phyloP scores from a whole-genome alignment of 1,140 invertebrate species.

The Meloidogyne chitwoodi region DNA sequence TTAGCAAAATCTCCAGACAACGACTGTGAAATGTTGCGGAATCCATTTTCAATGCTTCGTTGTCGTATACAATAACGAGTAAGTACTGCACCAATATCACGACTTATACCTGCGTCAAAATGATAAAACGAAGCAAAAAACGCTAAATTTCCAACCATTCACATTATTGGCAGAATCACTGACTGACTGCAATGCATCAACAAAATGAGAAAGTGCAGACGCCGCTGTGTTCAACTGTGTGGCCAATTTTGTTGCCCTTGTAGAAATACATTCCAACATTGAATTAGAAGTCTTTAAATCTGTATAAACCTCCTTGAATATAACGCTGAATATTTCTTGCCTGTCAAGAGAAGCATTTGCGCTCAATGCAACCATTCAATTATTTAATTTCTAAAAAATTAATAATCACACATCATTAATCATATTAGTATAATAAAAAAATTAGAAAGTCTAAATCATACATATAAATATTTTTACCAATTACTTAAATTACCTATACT shows the following conservation, averaged over 20 bases:
- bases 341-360: not conserved
- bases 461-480: no score
- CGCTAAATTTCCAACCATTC: constrained; percentile 21
- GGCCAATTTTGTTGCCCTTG: constrained; percentile 33
- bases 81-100: constrained; percentile 41
- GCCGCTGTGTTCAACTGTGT: constrained; percentile 27
- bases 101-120: constrained; percentile 20
- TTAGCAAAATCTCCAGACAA: constrained; percentile 25
- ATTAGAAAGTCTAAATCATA: no score
- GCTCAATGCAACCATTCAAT: not conserved
- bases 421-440: no score
- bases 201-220: constrained; percentile 21
- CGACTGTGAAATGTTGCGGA: constrained; percentile 14
- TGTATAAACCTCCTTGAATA: not conserved
- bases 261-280: constrained; percentile 29
- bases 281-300: constrained; percentile 26
- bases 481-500: no score
- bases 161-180: constrained; percentile 39
- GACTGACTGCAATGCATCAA: constrained; percentile 34
- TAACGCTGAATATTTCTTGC: not conserved
- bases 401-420: no score
- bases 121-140: not conserved
- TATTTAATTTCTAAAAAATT: not conserved
- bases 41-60: constrained; percentile 20
- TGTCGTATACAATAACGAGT: constrained; percentile 44